phyloP scores from a whole-genome alignment of 2,113 vertebrate genomes.

The Cavia porcellus region DNA sequence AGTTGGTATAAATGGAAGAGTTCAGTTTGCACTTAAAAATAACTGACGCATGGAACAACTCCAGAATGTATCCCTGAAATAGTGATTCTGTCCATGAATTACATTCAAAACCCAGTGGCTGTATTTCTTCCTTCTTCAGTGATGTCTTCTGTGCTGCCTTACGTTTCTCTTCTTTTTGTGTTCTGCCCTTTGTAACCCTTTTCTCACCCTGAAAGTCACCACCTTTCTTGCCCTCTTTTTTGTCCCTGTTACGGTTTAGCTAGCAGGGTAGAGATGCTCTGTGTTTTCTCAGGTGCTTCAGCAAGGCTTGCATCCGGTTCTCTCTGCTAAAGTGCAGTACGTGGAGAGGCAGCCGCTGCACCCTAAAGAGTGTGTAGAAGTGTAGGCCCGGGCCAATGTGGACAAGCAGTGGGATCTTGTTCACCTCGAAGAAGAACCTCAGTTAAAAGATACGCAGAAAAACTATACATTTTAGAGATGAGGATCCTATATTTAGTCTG shows the following conservation, averaged over 20 bases:
- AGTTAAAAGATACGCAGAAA: slow-evolving; percentile 8
- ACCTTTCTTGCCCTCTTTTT: not conserved
- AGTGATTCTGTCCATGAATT: not conserved
- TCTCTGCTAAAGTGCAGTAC: not conserved
- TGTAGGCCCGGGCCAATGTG: not conserved
- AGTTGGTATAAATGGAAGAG: not conserved
- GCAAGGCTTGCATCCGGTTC: not conserved
- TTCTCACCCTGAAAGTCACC: not conserved
- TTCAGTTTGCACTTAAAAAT: slow-evolving; percentile 3
- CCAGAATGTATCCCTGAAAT: not conserved
- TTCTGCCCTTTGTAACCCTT: slow-evolving; percentile 31
- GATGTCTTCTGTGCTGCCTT: not conserved
- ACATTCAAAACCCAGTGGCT: not conserved
- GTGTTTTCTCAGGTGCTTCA: not conserved
- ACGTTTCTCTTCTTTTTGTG: not conserved
- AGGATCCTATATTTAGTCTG: not conserved
- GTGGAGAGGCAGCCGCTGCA: not conserved
- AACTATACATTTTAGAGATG: not conserved
- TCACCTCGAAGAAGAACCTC: not conserved
- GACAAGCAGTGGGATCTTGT: not conserved
- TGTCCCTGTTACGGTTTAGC: slow-evolving; percentile 18
- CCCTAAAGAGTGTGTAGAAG: not conserved
- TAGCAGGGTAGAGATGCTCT: not conserved
- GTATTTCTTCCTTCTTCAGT: not conserved
- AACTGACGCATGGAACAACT: slow-evolving; percentile 6